These are phyloP conservation scores for Indicator indicator DNA, from an alignment of 2,113 vertebrate species.

Conservation along the genomic window DNA sequence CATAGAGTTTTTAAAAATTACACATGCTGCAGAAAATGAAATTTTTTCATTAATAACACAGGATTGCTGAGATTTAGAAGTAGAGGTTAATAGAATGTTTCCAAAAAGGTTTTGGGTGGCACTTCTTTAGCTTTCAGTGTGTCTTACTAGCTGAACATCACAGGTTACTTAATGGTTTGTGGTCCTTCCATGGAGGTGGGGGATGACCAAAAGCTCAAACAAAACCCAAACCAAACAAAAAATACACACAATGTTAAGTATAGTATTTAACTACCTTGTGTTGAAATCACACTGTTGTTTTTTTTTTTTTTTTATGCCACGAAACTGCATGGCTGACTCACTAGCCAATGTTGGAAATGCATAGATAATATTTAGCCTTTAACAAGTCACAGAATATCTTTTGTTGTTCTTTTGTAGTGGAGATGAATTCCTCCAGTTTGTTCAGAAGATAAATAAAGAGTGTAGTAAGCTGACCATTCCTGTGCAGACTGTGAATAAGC, in stretches of 20 bases:
- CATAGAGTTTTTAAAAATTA: not conserved
- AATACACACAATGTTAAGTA: not conserved
- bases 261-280: not conserved
- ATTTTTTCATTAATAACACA: not conserved
- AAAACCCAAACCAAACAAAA: not conserved
- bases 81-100: not conserved
- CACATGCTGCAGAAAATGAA: not conserved
- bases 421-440: constrained; percentile 88
- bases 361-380: not conserved
- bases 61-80: not conserved
- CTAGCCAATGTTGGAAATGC: not conserved
- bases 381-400: not conserved
- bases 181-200: not conserved
- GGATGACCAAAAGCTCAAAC: no score
- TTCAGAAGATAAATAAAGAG: constrained; percentile 86
- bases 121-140: not conserved
- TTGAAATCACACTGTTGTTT: not conserved
- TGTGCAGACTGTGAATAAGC: constrained; percentile 81
- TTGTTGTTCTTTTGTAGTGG: constrained; percentile 73
- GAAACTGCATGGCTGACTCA: not conserved
- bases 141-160: not conserved
- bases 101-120: not conserved
- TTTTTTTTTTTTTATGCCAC: not conserved
- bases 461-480: constrained; percentile 84
- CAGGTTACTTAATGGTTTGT: not conserved